Conservation (phyloP, 2,113 vertebrate genomes). For the Crotalus viridis region DNA sequence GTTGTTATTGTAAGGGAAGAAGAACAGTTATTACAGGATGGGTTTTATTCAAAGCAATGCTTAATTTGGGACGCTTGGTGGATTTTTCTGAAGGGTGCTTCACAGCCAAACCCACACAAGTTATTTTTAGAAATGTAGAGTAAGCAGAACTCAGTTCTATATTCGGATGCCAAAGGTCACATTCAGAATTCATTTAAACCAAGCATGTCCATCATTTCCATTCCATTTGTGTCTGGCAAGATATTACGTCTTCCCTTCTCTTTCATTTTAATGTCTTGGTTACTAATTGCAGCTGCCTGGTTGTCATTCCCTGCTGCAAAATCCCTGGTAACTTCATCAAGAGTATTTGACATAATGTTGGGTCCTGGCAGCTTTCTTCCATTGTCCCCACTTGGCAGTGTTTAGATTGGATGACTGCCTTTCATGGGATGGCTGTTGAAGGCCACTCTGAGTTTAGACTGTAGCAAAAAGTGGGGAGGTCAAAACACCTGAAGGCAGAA, state of each 20-base stretch:
- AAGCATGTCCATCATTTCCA: conserved; percentile 14
- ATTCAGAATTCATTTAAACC: neutral
- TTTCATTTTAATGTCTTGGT: conserved; percentile 16
- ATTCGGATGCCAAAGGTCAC: conserved; percentile 29
- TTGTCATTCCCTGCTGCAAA: too few species aligned
- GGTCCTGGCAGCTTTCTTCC: neutral
- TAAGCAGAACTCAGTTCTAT: conserved; percentile 22
- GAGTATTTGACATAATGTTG: neutral
- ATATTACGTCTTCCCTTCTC: conserved; percentile 35
- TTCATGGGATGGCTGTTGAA: neutral
- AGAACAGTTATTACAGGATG: rapidly evolving
- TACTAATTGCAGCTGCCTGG: conserved; percentile 13
- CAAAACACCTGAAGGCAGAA: neutral
- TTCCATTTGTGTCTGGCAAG: conserved; percentile 40
- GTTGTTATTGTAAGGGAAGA: neutral
- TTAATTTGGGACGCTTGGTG: conserved; percentile 1
- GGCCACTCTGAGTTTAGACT: neutral
- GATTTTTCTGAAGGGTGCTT: neutral
- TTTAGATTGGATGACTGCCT: neutral
- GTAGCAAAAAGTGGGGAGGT: neutral
- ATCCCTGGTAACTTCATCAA: neutral
- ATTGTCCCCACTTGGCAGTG: neutral
- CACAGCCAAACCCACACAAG: neutral
- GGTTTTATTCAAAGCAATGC: neutral
- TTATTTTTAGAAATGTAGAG: conserved; percentile 31